These are phyloP conservation scores for Oasisia sp. DNA, from an alignment of 2,888 invertebrate species.

Conservation along the genomic window DNA sequence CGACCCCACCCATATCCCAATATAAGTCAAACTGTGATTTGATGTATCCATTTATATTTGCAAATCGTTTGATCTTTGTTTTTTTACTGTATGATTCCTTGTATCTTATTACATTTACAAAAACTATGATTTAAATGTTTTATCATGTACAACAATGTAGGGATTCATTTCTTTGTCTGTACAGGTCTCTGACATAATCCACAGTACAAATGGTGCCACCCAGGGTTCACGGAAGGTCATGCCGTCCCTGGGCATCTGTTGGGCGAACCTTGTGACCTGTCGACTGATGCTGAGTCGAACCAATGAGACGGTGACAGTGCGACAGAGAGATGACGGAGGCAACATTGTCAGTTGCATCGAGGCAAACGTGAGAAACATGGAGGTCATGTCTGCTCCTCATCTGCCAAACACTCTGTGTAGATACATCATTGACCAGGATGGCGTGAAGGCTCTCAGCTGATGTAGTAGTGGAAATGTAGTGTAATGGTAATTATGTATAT, in stretches of 20 bases:
- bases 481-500: too few species aligned
- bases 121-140: neutral
- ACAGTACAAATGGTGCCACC: neutral
- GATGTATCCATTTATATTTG: too few species aligned
- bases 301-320: constrained; percentile 29
- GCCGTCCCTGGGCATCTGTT: constrained; percentile 75
- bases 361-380: constrained; percentile 59
- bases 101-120: neutral
- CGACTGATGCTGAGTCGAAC: constrained; percentile 69
- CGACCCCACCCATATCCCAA: too few species aligned
- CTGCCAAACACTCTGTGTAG: constrained; percentile 67
- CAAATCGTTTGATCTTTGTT: too few species aligned
- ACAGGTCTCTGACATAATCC: constrained; percentile 38
- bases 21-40: too few species aligned
- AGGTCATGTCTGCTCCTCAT: constrained; percentile 73
- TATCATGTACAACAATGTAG: too few species aligned
- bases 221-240: constrained; percentile 51
- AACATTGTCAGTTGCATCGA: neutral
- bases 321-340: neutral
- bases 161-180: neutral
- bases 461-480: neutral
- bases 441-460: constrained; percentile 56
- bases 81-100: too few species aligned
- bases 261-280: constrained; percentile 75
- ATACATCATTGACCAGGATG: constrained; percentile 69